These are phyloP conservation scores for Thomomys bottae DNA, from an alignment of 2,113 vertebrate species.

Conservation along the genomic window DNA sequence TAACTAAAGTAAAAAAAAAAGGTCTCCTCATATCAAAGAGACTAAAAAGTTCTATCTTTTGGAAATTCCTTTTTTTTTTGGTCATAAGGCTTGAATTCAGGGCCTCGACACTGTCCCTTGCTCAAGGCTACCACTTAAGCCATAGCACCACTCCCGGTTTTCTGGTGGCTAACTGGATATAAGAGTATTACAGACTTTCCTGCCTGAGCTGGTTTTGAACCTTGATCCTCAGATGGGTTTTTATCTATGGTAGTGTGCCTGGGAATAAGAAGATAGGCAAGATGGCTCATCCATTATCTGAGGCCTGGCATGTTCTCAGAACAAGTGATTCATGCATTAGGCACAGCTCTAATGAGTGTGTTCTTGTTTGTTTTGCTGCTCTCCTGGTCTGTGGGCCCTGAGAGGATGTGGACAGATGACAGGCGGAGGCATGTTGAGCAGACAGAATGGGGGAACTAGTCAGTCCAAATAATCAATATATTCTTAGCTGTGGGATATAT, in stretches of 20 bases:
- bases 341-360: not conserved
- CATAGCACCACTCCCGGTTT: too few species aligned
- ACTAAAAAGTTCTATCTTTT: not conserved
- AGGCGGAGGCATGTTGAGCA: not conserved
- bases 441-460: not conserved
- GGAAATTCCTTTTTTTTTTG: too few species aligned
- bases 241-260: not conserved
- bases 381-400: not conserved
- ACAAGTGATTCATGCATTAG: not conserved
- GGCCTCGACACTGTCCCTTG: too few species aligned
- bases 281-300: not conserved
- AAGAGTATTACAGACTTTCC: too few species aligned
- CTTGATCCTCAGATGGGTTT: not conserved
- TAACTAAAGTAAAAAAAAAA: too few species aligned
- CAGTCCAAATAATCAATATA: not conserved
- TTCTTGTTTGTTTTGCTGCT: conserved; percentile 14
- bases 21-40: not conserved
- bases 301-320: not conserved
- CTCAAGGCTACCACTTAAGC: too few species aligned
- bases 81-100: too few species aligned
- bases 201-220: too few species aligned
- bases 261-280: not conserved
- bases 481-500: not conserved
- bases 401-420: not conserved
- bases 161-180: too few species aligned